Conservation (phyloP, 2,113 vertebrate species). For the Eira barbara region DNA sequence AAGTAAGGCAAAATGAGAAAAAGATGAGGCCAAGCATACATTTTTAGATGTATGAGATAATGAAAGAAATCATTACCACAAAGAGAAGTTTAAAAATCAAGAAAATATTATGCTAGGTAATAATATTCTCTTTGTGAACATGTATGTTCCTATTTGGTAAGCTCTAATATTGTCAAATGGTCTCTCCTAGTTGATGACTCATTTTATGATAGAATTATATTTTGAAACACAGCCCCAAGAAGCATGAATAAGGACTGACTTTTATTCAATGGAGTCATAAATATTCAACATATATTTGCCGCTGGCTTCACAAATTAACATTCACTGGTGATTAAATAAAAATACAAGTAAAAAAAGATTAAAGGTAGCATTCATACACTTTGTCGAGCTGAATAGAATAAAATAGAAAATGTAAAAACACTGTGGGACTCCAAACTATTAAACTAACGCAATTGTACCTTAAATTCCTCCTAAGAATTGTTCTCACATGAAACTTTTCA, state of each 20-base stretch:
- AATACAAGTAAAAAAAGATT: not conserved
- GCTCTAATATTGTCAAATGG: not conserved
- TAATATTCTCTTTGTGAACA: not conserved
- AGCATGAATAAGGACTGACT: not conserved
- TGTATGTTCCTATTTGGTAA: not conserved
- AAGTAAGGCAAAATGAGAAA: not conserved
- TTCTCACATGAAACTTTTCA: not conserved
- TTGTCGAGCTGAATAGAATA: not conserved
- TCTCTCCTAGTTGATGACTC: not conserved
- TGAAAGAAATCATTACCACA: not conserved
- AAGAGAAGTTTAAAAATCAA: not conserved
- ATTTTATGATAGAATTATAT: not conserved
- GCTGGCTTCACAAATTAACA: not conserved
- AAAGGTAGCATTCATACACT: not conserved
- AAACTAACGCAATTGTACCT: not conserved
- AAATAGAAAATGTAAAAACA: not conserved
- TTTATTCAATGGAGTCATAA: not conserved
- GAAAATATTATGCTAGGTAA: not conserved
- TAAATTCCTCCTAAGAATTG: not conserved
- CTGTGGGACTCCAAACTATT: not conserved
- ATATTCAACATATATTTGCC: not conserved
- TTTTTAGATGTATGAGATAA: not conserved
- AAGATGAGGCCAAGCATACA: not conserved
- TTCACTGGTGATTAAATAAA: not conserved
- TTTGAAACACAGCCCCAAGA: not conserved